Evolutionary conservation across 2,888 invertebrate species (phyloP), one percentile per base, ranked within the genome.

Genomic region (Halictus quadricinctus): DNA sequence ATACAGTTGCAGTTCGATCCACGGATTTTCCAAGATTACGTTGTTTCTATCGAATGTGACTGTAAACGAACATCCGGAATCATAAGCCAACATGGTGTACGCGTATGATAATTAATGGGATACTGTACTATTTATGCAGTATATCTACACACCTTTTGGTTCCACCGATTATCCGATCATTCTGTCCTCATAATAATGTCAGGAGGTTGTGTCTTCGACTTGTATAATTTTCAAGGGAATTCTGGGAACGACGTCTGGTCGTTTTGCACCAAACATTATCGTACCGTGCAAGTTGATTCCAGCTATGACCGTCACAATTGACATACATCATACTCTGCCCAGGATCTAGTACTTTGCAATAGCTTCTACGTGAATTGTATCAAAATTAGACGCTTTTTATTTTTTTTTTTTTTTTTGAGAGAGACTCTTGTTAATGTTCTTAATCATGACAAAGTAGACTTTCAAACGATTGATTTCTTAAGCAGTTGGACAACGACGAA

Each of bases 151-250:
- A 41, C 54, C 77, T 74, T 75, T n/a, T 10, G n/a, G 36, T 78
- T 46, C 46, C 15, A 29, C 72, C 12, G 36, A 18, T 43, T 41
- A 6, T 69, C 60, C 41, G 21, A 84, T 80, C 21, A 69, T 75
- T 46, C 43, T 70, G 64, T 81, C 60, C 60, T 76, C 70, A 73
- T 86, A 21, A 80, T 80, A 83, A 60, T 78, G 83, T 86, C 83
- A 87, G 75, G 80, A 86, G 60, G 75, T 72, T 76, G 83, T 46
- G 13, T 73, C 75, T 75, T 72, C 82, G 54, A 54, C 8, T 66
- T 29, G 36, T n/a, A 60, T 79, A 54, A 76, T 83, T 60, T 76
- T 72, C 69, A 60, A 29, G 36, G 58, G 15, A 58, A 64, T 72
- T 73, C 50, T 21, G 41, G 46, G 13, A 18, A 64, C 75, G 25